Conservation (phyloP, 1,140 invertebrate genomes). For the Brachionus koreanus region DNA sequence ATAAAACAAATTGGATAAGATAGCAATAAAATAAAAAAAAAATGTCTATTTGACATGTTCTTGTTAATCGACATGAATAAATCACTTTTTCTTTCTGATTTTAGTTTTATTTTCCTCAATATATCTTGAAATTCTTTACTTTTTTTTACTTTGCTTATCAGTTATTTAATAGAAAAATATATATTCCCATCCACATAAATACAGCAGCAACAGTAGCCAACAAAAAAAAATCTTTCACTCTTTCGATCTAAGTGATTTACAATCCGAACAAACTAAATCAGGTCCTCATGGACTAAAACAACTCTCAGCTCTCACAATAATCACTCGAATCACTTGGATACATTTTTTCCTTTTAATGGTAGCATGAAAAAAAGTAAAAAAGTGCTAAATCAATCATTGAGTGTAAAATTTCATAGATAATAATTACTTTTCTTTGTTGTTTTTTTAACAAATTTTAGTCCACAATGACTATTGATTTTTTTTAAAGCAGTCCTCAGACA, state of each 20-base stretch:
- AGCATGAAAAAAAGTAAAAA: background rate
- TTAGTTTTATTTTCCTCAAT: too few relatives aligned
- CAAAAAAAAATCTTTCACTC: background rate
- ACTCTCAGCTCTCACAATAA: background rate
- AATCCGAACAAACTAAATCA: background rate
- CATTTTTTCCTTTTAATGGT: background rate
- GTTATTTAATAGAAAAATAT: too few relatives aligned
- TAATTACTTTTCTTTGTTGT: background rate
- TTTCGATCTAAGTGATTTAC: background rate
- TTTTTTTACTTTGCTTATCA: background rate
- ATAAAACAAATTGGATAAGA: conserved; percentile 15
- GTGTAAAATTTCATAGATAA: conserved; percentile 32
- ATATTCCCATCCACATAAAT: background rate
- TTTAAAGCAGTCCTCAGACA: background rate
- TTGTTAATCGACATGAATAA: background rate
- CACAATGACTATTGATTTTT: background rate
- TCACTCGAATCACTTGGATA: background rate
- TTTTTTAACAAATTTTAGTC: background rate
- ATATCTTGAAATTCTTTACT: background rate
- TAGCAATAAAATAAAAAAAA: background rate
- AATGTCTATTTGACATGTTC: background rate
- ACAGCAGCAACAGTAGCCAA: too few relatives aligned
- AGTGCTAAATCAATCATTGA: conserved; percentile 27
- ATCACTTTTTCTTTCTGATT: background rate
- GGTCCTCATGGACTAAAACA: background rate